These are phyloP conservation scores for Eurypyga helias DNA, from an alignment of 2,113 vertebrate genomes.

Conservation along the genomic window DNA sequence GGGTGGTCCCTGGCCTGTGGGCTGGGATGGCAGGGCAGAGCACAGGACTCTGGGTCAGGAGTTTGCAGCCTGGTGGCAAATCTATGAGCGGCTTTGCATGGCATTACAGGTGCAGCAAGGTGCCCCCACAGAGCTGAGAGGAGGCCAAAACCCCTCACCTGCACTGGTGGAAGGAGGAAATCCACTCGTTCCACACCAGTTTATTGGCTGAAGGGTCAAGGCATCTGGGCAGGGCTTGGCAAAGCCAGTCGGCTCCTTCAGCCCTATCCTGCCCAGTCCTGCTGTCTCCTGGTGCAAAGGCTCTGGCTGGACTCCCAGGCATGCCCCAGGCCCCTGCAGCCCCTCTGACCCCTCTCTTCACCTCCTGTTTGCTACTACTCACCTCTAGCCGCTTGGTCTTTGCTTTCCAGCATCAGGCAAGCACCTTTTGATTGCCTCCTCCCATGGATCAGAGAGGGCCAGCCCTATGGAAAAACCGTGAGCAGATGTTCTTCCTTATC, in stretches of 20 bases:
- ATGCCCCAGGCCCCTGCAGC: not conserved
- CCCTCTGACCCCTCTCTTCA: not conserved
- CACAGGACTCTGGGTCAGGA: not conserved
- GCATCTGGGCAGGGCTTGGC: not conserved
- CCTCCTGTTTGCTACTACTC: not conserved
- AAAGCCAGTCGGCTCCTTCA: not conserved
- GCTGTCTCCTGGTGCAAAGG: not conserved
- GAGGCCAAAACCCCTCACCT: not conserved
- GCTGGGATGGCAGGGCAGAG: not conserved
- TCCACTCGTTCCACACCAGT: fast-evolving
- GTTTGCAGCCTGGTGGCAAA: not conserved
- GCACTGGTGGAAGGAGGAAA: not conserved
- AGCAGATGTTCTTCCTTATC: not conserved
- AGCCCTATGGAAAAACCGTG: not conserved
- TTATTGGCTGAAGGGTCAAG: not conserved
- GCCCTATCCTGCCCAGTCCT: not conserved
- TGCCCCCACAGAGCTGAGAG: not conserved
- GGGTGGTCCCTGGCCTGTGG: not conserved
- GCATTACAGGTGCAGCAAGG: not conserved
- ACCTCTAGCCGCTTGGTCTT: not conserved
- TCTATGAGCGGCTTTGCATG: fast-evolving
- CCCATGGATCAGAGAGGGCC: not conserved
- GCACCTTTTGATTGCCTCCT: not conserved
- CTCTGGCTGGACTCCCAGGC: fast-evolving
- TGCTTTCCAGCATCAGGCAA: not conserved